Evolutionary conservation across 2,888 invertebrate genomes (phyloP).

Genomic region (Notocelia uddmanniana): DNA sequence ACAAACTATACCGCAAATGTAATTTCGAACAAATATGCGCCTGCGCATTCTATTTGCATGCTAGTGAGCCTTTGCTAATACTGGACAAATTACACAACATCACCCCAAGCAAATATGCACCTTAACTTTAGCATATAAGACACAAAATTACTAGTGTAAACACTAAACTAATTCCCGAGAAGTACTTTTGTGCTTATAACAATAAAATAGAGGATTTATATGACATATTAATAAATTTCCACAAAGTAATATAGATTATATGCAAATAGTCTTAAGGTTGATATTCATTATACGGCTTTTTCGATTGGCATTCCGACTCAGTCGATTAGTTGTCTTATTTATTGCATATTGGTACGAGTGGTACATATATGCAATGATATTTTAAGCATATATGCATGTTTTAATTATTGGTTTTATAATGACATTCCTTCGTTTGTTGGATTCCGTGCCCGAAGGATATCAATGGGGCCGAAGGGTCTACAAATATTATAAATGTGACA

Average conservation of each 20-base stretch:
- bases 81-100: conserved; percentile 32
- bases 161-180: not conserved
- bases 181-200: conserved; percentile 7
- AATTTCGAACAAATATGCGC: conserved; percentile 25
- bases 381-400: not conserved
- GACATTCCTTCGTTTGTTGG: conserved; percentile 3
- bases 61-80: conserved; percentile 36
- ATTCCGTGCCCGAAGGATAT: not conserved
- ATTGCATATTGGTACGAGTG: conserved; percentile 21
- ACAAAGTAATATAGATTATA: not conserved
- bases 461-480: not conserved
- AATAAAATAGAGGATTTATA: conserved; percentile 32
- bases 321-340: conserved; percentile 22
- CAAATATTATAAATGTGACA: too few species aligned
- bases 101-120: not conserved
- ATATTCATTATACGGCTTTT: not conserved
- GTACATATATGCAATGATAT: not conserved
- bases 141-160: not conserved
- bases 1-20: conserved; percentile 22
- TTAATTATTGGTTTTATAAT: conserved; percentile 34
- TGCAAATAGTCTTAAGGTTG: conserved; percentile 18
- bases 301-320: not conserved
- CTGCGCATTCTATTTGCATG: conserved; percentile 37
- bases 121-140: not conserved
- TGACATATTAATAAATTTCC: conserved; percentile 25